Evolutionary conservation across 2,113 vertebrate species (phyloP).

Genomic region (Dasyornis broadbenti): DNA sequence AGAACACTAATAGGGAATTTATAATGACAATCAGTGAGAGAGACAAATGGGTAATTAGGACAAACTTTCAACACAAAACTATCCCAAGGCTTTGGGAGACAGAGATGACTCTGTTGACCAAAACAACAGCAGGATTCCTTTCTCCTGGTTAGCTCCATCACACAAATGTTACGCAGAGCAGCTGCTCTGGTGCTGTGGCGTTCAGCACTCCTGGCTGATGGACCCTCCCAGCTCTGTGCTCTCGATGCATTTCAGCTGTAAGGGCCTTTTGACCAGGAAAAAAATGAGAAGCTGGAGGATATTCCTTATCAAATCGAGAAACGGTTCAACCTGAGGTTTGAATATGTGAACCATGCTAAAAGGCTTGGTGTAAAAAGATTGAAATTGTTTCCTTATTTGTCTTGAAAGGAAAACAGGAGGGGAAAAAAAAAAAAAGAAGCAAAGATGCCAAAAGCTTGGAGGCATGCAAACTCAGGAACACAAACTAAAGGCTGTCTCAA

Average conservation of each 20-base stretch:
- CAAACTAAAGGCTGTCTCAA: constrained; percentile 73
- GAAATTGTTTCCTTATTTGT: constrained; percentile 23
- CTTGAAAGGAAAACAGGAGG: constrained; percentile 58
- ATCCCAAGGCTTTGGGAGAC: constrained; percentile 4
- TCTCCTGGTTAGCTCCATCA: neutral
- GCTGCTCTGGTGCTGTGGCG: neutral
- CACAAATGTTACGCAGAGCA: neutral
- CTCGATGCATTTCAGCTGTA: neutral
- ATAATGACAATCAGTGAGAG: constrained; percentile 1
- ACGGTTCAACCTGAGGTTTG: constrained; percentile 72
- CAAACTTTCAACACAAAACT: neutral
- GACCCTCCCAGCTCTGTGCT: neutral
- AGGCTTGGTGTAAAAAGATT: constrained; percentile 16
- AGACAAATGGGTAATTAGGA: neutral
- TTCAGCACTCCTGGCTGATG: neutral
- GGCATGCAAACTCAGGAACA: constrained; percentile 57
- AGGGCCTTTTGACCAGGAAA: neutral
- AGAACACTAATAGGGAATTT: neutral
- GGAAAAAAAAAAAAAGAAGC: constrained; percentile 18
- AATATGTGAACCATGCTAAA: constrained; percentile 20
- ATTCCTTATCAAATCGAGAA: constrained; percentile 35
- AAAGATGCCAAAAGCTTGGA: constrained; percentile 50
- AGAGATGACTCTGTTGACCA: neutral
- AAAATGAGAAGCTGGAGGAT: neutral
- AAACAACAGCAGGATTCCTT: neutral